Base-by-base conservation (phyloP, 1,140 invertebrate species). In the Zophobas atratus region DNA sequence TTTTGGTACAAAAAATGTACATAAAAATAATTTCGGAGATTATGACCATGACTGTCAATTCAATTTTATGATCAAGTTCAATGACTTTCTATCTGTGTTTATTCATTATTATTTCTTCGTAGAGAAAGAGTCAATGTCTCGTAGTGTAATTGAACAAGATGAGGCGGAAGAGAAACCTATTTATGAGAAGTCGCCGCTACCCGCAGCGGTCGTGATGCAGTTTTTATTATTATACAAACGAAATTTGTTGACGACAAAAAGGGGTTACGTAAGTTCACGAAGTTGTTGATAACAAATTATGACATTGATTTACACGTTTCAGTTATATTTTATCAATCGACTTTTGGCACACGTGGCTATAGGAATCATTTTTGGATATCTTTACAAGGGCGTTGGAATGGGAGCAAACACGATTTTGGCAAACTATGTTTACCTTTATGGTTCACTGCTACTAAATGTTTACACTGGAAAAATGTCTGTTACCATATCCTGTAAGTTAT, bases 381-480 rank as follows among this genome's bases (percentile, higher is more conserved):
- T 98, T 0, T 98, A 98, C 85, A 91, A 90, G 83, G 92, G 93
- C 79, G 97, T 97, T 39, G 97, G 97, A 8, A 93, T 93, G 79
- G 92, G 95, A 83, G 96, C 96, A 0, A 92, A 92, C 80, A 93
- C 93, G 56, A 93, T 96, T 32, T 90, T 97, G 56, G 96, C 95
- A 74, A 99, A 98, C 88, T 95, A 96, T 81, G 95, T 96, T 1
- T 98, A 96, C 82, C 87, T 98, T 0, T 99, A 98, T 85, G 97
- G 97, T 79, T 94, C 94, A 8, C 92, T 97, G 83, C 87, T 98
- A 55, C 93, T 98, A 73, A 90, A 98, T 20, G 95, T 98, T 77
- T 98, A 98, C 84, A 97, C 96, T 5, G 96, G 96, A 63, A 95
- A 98, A 87, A 98, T 98, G 96, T 95, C 96, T 1, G 97, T 97